These are phyloP conservation scores for Macaca nemestrina DNA, from an alignment of 2,113 vertebrate species.

Conservation along the genomic window DNA sequence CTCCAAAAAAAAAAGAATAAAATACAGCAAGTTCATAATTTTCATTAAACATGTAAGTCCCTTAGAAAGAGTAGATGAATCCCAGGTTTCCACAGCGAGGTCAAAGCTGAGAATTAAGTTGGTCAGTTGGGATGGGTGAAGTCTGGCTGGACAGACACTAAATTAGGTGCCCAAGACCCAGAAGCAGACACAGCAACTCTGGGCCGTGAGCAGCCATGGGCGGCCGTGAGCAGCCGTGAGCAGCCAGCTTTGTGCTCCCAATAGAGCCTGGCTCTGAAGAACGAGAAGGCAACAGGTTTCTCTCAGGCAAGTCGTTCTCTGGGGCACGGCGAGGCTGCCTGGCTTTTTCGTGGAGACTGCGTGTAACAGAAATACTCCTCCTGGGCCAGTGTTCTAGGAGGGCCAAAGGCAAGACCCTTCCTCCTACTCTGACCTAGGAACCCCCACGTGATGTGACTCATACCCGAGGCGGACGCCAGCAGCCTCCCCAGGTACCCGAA, in stretches of 20 bases:
- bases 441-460: neutral
- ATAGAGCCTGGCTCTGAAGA: no score
- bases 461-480: no score
- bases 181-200: neutral
- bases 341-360: neutral
- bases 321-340: neutral
- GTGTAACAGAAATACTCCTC: neutral
- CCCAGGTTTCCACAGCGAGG: neutral
- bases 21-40: no score
- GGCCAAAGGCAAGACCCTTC: neutral
- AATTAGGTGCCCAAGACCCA: neutral
- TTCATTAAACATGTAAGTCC: rapidly evolving
- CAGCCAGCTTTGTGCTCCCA: neutral
- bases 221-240: no score
- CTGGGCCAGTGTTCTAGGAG: neutral
- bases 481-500: neutral
- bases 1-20: no score
- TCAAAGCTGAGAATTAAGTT: no score
- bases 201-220: neutral
- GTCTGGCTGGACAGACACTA: rapidly evolving
- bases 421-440: no score
- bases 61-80: rapidly evolving
- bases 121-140: rapidly evolving
- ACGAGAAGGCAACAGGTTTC: neutral
- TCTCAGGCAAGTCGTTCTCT: neutral